phyloP scores from a whole-genome alignment of 2,113 vertebrate species.

The Prunella fulvescens region DNA sequence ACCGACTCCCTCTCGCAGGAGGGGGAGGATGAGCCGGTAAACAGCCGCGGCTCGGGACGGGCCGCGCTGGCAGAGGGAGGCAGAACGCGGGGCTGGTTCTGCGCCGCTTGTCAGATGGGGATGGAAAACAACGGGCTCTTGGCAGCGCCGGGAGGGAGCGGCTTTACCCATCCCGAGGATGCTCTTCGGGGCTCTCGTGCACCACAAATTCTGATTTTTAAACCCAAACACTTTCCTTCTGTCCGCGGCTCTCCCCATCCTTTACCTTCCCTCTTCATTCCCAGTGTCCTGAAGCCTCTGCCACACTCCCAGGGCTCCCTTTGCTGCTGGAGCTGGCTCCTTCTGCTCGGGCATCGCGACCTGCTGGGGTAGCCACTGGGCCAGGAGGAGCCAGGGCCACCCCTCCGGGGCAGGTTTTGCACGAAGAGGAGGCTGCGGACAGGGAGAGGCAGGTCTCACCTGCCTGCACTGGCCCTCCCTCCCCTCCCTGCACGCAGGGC shows the following conservation, averaged over 20 bases:
- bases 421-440: not conserved
- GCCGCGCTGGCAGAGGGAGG: slow-evolving; percentile 12
- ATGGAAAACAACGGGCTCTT: not conserved
- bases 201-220: not conserved
- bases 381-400: not conserved
- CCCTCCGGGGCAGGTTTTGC: not conserved
- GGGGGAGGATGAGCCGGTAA: slow-evolving; percentile 33
- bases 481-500: not conserved
- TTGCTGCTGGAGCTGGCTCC: not conserved
- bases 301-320: not conserved
- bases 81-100: slow-evolving; percentile 22
- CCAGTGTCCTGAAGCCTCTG: not conserved
- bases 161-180: not conserved
- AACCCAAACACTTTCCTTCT: not conserved
- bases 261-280: not conserved
- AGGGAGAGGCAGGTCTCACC: not conserved
- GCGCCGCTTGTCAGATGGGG: slow-evolving; percentile 8
- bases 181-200: not conserved
- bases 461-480: not conserved
- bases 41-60: slow-evolving; percentile 10
- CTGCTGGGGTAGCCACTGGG: not conserved
- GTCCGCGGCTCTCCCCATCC: not conserved
- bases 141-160: slow-evolving; percentile 55
- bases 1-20: slow-evolving; percentile 62
- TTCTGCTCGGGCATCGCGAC: not conserved